Evolutionary conservation across 2,797 vertebrate species (phyloP), one percentile per base, ranked within the genome.

Genomic region (Novumbra hubbsi): DNA sequence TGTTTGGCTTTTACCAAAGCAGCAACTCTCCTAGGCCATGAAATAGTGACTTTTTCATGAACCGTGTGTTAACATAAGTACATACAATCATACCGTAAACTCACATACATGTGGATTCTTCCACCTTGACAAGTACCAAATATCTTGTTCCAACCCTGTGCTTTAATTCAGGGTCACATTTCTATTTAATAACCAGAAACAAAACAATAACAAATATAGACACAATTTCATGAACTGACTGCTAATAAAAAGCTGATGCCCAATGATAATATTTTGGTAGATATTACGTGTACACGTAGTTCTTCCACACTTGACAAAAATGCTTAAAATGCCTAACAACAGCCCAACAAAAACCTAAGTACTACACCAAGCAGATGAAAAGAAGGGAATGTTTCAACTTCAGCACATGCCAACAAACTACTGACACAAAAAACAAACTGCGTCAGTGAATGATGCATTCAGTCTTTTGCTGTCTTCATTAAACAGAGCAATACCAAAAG

Each of bases 191-290:
- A 60, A 45, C 12, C 41, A 11, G 14, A 14, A 19, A 60, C 57
- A 60, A n/a, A 52, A 52, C 45, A 17, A 24, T 30, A 38, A 71
- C 15, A 16, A n/a, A 57, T 11, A 24, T 28, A 60, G 38, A 60
- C 1, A 4, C 19, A 38, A 15, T 38, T 68, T 48, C 66, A 24
- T 9, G 5, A 68, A 68, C 34, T 45, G 30, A 15, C 7, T 15
- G 12, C 55, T 41, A 57, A 71, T 41, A 60, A 71, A 17, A 24
- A 30, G 24, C 68, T 15, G 27, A 66, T 21, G 32, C 3, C 24
- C 55, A 60, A 60, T 60, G 55, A 6, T 9, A 73, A 55, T 62
- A 50, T 62, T 49, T 66, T 70, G 75, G 50, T 28, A 64, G 67
- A 52, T 70, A n/a, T 32, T 48, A 65, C 65, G 57, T 24, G 14